A percentile compares a stretch with the other conserved stretches of the same genome.
phyloP scores from a whole-genome alignment of 2,113 vertebrate genomes.

The Pseudopipra pipra region DNA sequence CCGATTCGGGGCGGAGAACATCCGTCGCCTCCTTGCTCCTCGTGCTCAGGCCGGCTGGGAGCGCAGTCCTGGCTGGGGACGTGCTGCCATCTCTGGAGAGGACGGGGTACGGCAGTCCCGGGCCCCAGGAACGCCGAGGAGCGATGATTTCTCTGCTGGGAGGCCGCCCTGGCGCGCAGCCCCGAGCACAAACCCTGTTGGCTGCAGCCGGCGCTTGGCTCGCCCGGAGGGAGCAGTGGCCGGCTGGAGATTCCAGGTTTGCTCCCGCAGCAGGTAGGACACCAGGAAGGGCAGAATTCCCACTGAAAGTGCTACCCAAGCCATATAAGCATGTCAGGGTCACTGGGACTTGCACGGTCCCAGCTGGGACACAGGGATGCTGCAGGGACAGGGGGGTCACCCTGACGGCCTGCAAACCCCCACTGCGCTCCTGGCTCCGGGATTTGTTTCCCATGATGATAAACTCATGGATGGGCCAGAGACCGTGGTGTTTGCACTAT shows the following conservation, averaged over 20 bases:
- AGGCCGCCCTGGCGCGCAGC: not conserved
- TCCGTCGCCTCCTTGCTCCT: not conserved
- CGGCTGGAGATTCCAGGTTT: not conserved
- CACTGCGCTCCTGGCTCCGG: fast-evolving
- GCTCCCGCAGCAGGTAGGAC: not conserved
- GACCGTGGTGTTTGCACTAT: fast-evolving
- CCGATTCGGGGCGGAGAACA: not conserved
- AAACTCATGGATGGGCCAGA: not conserved
- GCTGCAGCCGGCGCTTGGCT: not conserved
- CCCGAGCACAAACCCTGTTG: fast-evolving
- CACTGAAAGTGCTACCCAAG: not conserved
- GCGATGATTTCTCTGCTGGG: not conserved
- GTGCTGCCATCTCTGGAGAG: conserved; percentile 55
- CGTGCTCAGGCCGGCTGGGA: fast-evolving
- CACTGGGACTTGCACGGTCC: fast-evolving
- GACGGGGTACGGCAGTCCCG: not conserved
- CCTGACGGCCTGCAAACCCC: not conserved
- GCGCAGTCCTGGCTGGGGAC: not conserved
- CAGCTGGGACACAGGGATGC: fast-evolving
- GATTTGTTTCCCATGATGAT: not conserved
- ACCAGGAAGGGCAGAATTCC: not conserved
- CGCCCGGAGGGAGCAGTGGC: not conserved
- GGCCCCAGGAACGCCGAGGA: fast-evolving
- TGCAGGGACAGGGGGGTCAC: not conserved
- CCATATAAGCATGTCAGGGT: not conserved